Conservation (phyloP, 1,140 invertebrate species). For the Trichoplusia ni region DNA sequence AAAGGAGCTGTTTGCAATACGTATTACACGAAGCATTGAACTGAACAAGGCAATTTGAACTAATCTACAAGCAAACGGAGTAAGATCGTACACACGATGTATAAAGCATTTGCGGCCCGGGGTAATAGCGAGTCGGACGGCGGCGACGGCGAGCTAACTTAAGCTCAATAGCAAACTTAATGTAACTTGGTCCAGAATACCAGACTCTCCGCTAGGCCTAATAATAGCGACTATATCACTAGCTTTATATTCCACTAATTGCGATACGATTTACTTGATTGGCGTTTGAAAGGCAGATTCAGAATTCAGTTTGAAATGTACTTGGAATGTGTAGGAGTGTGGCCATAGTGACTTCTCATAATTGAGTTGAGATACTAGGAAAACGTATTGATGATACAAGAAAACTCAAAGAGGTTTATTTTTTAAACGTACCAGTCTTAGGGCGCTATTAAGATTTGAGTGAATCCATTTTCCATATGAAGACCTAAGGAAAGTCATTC, state of each 20-base stretch:
- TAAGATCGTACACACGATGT: slow-evolving; percentile 23
- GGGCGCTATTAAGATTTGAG: too few relatives aligned
- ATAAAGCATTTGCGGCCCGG: slow-evolving; percentile 12
- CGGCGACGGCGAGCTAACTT: slow-evolving; percentile 38
- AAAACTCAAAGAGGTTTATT: too few relatives aligned
- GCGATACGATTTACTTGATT: too few relatives aligned
- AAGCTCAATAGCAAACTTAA: slow-evolving; percentile 47
- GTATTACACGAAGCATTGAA: slow-evolving; percentile 50
- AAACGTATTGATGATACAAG: too few relatives aligned
- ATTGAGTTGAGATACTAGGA: too few relatives aligned
- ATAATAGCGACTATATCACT: slow-evolving; percentile 39
- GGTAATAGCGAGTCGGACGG: slow-evolving; percentile 31
- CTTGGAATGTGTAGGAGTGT: too few relatives aligned
- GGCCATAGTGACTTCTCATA: too few relatives aligned
- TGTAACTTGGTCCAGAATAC: slow-evolving; percentile 39
- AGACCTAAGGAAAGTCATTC: too few relatives aligned
- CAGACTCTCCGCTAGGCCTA: slow-evolving; percentile 26
- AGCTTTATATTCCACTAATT: slow-evolving; percentile 3
- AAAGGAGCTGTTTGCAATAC: slow-evolving; percentile 45
- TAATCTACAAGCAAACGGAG: slow-evolving; percentile 47
- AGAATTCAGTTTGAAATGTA: too few relatives aligned
- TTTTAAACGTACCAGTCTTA: too few relatives aligned
- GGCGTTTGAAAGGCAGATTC: too few relatives aligned
- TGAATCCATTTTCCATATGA: too few relatives aligned
- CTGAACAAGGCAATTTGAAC: slow-evolving; percentile 51